A percentile compares a stretch with the other conserved stretches of the same genome.
Conservation (phyloP, 1,140 invertebrate genomes). For the Drosophila subobscura region DNA sequence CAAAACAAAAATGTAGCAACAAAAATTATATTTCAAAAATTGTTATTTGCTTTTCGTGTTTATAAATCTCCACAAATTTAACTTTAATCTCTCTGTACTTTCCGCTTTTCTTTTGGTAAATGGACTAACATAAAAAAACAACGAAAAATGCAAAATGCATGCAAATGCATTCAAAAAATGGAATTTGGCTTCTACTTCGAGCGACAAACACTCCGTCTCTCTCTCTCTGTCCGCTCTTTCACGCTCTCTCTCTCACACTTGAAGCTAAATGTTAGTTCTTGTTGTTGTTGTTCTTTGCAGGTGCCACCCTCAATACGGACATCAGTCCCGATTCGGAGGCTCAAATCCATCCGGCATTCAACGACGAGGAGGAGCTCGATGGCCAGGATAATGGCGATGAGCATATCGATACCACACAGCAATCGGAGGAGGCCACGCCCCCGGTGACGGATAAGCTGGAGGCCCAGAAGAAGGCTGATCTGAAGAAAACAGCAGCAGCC, state of each 20-base stretch:
- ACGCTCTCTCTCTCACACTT: conserved; percentile 32
- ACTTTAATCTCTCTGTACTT: conserved; percentile 24
- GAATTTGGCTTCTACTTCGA: conserved; percentile 42
- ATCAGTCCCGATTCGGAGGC: conserved; percentile 83
- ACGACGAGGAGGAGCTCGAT: conserved; percentile 77
- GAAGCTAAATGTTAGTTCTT: conserved; percentile 83
- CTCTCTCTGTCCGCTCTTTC: conserved; percentile 1
- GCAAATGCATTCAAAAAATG: conserved; percentile 18
- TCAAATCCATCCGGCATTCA: conserved; percentile 77
- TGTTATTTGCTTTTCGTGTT: conserved; percentile 47
- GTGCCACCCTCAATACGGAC: conserved; percentile 82
- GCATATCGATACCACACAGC: conserved; percentile 81
- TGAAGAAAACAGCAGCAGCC: conserved; percentile 72
- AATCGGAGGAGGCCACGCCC: conserved; percentile 79
- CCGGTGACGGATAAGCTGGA: conserved; percentile 82
- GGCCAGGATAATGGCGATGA: conserved; percentile 78
- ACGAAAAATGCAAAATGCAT: too few relatives aligned
- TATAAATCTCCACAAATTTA: conserved; percentile 16
- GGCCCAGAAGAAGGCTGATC: conserved; percentile 78
- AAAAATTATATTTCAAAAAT: conserved; percentile 10
- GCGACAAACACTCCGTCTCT: conserved; percentile 13
- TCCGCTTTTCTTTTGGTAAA: conserved; percentile 59
- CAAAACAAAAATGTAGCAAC: conserved; percentile 11
- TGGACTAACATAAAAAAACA: conserved; percentile 55
- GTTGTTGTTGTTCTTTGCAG: conserved; percentile 83